phyloP scores from a whole-genome alignment of 2,888 invertebrate species.

The Caenorhabditis becei region DNA sequence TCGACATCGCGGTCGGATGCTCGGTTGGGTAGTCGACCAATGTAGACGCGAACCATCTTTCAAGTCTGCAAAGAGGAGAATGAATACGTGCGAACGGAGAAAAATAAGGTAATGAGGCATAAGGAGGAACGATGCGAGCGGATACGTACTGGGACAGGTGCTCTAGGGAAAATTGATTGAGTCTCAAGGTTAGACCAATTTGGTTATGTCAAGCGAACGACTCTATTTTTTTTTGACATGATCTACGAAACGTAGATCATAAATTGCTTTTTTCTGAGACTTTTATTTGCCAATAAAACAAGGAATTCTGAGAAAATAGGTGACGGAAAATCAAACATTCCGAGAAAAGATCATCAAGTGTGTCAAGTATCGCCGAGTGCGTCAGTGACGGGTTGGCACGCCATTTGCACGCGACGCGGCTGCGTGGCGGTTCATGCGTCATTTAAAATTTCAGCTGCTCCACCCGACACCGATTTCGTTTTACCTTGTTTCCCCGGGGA shows the following conservation, averaged over 20 bases:
- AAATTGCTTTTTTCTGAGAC: too few species aligned
- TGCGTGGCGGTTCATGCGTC: conserved; percentile 14
- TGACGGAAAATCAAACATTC: not conserved
- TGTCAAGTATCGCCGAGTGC: conserved; percentile 11
- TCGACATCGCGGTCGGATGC: conserved; percentile 94
- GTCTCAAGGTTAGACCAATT: too few species aligned
- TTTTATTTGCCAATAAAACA: too few species aligned
- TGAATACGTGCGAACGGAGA: too few species aligned
- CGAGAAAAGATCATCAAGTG: not conserved
- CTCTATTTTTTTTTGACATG: too few species aligned
- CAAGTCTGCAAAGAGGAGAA: not conserved
- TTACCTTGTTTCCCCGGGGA: not conserved
- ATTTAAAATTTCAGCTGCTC: conserved; percentile 1
- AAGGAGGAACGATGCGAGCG: not conserved
- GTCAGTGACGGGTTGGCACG: not conserved
- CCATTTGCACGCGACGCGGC: not conserved
- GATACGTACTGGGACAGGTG: not conserved
- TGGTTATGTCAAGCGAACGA: too few species aligned
- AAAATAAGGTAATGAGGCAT: too few species aligned
- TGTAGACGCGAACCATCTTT: conserved; percentile 85
- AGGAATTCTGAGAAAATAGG: too few species aligned
- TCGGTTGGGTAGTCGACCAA: conserved; percentile 88
- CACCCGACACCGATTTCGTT: not conserved
- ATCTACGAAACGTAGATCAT: too few species aligned
- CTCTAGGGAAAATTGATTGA: not conserved